Evolutionary conservation across 2,888 invertebrate species (phyloP).

Genomic region (Merodon equestris): DNA sequence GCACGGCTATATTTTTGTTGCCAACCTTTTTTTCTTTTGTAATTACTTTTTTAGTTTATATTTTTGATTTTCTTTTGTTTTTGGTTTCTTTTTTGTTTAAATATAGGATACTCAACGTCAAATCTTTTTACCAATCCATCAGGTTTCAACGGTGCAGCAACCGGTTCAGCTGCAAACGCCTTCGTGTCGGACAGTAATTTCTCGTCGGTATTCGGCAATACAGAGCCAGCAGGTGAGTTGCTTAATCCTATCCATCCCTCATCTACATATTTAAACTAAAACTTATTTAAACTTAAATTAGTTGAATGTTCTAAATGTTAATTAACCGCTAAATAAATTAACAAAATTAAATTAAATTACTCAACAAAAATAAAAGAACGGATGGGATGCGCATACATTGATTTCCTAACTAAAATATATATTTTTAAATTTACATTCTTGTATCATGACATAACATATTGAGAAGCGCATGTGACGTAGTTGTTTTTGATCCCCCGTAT

Average conservation of each 20-base stretch:
- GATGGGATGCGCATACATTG: conserved; percentile 53
- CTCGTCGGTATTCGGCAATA: conserved; percentile 91
- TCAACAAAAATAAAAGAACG: conserved; percentile 10
- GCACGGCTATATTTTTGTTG: too few relatives aligned
- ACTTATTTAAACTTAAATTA: conserved; percentile 44
- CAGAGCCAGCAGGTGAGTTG: conserved; percentile 84
- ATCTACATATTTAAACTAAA: background rate
- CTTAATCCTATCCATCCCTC: conserved; percentile 17
- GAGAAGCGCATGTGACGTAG: conserved; percentile 44
- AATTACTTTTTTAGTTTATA: conserved; percentile 53
- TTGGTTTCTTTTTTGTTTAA: conserved; percentile 22
- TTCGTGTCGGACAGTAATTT: conserved; percentile 94
- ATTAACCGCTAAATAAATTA: conserved; percentile 50
- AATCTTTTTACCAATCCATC: conserved; percentile 65
- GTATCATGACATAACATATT: conserved; percentile 3
- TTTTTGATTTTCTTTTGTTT: conserved; percentile 51
- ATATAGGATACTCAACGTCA: conserved; percentile 58
- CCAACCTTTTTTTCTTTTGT: conserved; percentile 63
- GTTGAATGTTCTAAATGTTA: conserved; percentile 66
- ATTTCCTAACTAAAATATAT: background rate
- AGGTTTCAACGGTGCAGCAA: conserved; percentile 79
- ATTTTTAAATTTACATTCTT: background rate
- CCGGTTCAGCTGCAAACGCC: conserved; percentile 79
- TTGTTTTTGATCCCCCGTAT: conserved; percentile 38
- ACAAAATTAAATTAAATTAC: conserved; percentile 8